These are phyloP conservation scores for Eupristina koningsbergeri DNA, from an alignment of 1,140 invertebrate genomes.

Conservation along the genomic window DNA sequence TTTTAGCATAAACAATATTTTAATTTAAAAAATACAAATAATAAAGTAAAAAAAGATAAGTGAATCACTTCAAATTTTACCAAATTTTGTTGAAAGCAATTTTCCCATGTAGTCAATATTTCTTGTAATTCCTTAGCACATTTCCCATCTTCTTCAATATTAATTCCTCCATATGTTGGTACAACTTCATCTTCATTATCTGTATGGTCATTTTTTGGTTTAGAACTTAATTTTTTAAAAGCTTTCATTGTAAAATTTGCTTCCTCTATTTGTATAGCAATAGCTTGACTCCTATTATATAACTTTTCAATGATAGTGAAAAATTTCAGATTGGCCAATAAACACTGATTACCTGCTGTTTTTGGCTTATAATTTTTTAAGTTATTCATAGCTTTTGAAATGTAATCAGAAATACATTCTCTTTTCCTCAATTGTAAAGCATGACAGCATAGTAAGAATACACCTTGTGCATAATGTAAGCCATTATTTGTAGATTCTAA, in stretches of 20 bases:
- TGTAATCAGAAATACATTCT: constrained; percentile 49
- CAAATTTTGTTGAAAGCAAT: constrained; percentile 54
- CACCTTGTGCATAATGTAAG: constrained; percentile 56
- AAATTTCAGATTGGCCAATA: constrained; percentile 62
- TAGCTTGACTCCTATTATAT: constrained; percentile 54
- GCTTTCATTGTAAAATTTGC: constrained; percentile 55
- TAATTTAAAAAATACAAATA: no score
- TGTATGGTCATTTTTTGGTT: constrained; percentile 44
- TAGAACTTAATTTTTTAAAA: constrained; percentile 44
- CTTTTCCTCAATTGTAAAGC: constrained; percentile 51
- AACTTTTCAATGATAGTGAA: constrained; percentile 58
- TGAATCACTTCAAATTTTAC: constrained; percentile 54
- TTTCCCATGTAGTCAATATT: constrained; percentile 60
- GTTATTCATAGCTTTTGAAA: constrained; percentile 55
- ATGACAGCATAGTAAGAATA: constrained; percentile 62
- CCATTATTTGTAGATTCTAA: constrained; percentile 47
- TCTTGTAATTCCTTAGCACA: constrained; percentile 54
- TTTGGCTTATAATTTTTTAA: constrained; percentile 49
- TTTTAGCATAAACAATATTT: neutral
- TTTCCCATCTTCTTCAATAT: constrained; percentile 58
- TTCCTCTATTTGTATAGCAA: constrained; percentile 58
- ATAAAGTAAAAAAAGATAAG: neutral
- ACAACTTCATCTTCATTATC: constrained; percentile 57
- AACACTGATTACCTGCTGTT: constrained; percentile 46
- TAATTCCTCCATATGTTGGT: constrained; percentile 64